Evolutionary conservation across 1,140 invertebrate species (phyloP).

Genomic region (Euwallacea similis): DNA sequence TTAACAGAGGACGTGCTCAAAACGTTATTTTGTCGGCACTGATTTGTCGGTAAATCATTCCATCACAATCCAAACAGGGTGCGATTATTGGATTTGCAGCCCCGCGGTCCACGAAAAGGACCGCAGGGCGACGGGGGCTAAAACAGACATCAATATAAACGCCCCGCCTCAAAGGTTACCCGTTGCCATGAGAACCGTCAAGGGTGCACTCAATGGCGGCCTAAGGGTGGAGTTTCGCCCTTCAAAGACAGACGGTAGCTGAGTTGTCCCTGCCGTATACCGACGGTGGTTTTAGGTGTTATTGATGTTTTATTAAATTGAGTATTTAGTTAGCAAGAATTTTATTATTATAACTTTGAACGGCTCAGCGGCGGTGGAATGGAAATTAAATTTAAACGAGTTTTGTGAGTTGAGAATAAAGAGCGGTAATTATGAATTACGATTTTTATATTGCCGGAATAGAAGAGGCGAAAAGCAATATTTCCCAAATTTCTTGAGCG

Average conservation of each 20-base stretch:
- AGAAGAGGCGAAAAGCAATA: too few species aligned
- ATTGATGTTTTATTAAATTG: slow-evolving; percentile 40
- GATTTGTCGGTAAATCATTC: slow-evolving; percentile 49
- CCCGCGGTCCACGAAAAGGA: slow-evolving; percentile 22
- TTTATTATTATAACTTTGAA: slow-evolving; percentile 35
- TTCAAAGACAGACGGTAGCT: slow-evolving; percentile 2
- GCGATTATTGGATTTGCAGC: slow-evolving; percentile 48
- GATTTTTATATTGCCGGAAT: too few species aligned
- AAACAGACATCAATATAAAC: slow-evolving; percentile 43
- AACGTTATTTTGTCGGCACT: slow-evolving; percentile 42
- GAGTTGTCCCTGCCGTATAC: slow-evolving; percentile 32
- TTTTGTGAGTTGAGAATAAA: neutral
- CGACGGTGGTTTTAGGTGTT: slow-evolving; percentile 40
- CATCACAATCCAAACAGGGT: slow-evolving; percentile 48
- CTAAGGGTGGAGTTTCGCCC: slow-evolving; percentile 38
- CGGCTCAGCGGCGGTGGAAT: slow-evolving; percentile 4
- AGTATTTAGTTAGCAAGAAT: slow-evolving; percentile 39
- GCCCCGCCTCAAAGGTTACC: slow-evolving; percentile 47
- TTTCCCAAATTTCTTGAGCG: too few species aligned
- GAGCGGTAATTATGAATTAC: too few species aligned
- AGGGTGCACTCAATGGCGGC: slow-evolving; percentile 35
- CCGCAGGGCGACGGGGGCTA: slow-evolving; percentile 26
- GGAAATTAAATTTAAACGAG: slow-evolving; percentile 10
- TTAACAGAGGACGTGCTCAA: slow-evolving; percentile 2
- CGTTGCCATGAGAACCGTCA: slow-evolving; percentile 41